These are phyloP conservation scores for zebrafish (Danio rerio) DNA, from an alignment of 2,113 vertebrate species.

Conservation along the genomic window DNA sequence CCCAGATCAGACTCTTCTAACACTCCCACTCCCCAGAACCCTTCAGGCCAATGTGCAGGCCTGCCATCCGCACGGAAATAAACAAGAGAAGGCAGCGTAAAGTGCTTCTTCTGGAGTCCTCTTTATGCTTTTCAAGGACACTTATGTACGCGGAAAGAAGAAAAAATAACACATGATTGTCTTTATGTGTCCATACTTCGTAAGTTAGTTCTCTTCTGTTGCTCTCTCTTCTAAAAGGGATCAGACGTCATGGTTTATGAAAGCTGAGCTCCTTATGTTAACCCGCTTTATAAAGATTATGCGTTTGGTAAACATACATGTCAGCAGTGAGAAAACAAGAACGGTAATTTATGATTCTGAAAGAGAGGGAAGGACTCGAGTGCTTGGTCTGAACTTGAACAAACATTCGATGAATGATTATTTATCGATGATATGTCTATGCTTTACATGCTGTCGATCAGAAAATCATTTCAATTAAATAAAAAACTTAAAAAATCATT, in stretches of 20 bases:
- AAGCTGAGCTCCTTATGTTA: constrained; percentile 50
- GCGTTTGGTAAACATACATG: constrained; percentile 47
- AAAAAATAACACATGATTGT: constrained; percentile 18
- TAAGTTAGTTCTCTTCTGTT: constrained; percentile 37
- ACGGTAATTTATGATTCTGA: constrained; percentile 28
- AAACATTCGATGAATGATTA: neutral
- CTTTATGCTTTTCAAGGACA: constrained; percentile 32
- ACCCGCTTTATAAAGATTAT: constrained; percentile 60
- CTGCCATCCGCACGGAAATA: constrained; percentile 12
- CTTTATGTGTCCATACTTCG: constrained; percentile 38
- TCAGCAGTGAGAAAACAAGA: constrained; percentile 47
- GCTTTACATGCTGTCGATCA: too few relatives aligned
- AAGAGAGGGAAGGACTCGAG: neutral
- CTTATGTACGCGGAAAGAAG: constrained; percentile 17
- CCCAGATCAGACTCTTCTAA: constrained; percentile 37
- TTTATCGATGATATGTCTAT: neutral
- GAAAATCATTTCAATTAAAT: too few relatives aligned
- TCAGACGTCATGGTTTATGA: constrained; percentile 44
- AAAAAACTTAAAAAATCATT: too few relatives aligned
- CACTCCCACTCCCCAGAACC: constrained; percentile 16
- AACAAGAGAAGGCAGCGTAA: constrained; percentile 23
- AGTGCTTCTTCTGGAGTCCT: constrained; percentile 22
- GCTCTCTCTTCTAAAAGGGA: constrained; percentile 39
- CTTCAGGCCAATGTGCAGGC: constrained; percentile 30
- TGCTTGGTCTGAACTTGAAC: neutral